A percentile compares a stretch with the other conserved stretches of the same genome.
phyloP scores from a whole-genome alignment of 2,113 vertebrate species.

The Numenius arquata region DNA sequence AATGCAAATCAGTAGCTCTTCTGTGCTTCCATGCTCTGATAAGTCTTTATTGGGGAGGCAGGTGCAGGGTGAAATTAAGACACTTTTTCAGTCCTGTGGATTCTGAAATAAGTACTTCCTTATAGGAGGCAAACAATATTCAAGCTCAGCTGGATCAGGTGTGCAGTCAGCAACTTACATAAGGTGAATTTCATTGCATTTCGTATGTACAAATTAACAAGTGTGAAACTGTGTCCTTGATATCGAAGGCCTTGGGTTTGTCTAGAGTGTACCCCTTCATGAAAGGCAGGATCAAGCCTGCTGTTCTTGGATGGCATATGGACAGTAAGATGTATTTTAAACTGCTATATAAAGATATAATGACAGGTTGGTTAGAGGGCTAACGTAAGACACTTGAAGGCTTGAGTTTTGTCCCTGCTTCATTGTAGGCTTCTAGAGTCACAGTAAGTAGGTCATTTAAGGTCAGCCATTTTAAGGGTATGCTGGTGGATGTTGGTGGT shows the following conservation, averaged over 20 bases:
- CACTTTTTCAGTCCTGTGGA: neutral
- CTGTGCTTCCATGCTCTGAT: neutral
- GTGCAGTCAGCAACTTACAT: neutral
- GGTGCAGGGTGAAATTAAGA: neutral
- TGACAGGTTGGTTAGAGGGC: neutral
- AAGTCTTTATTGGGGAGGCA: neutral
- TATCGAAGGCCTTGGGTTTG: neutral
- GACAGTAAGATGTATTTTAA: accelerated
- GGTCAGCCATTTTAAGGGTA: accelerated
- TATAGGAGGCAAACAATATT: neutral
- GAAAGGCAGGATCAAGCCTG: neutral
- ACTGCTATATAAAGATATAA: neutral
- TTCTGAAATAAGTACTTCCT: neutral
- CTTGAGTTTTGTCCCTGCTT: neutral
- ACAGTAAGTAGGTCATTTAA: neutral
- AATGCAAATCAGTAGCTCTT: neutral
- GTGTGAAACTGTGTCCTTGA: neutral
- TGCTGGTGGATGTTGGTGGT: neutral
- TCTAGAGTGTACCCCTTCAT: neutral
- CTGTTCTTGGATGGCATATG: neutral
- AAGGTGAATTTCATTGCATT: neutral
- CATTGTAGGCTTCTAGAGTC: neutral
- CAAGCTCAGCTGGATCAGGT: no score
- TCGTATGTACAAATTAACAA: accelerated
- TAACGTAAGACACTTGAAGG: neutral